phyloP scores from a whole-genome alignment of 2,113 vertebrate species.

The Hyla sarda region DNA sequence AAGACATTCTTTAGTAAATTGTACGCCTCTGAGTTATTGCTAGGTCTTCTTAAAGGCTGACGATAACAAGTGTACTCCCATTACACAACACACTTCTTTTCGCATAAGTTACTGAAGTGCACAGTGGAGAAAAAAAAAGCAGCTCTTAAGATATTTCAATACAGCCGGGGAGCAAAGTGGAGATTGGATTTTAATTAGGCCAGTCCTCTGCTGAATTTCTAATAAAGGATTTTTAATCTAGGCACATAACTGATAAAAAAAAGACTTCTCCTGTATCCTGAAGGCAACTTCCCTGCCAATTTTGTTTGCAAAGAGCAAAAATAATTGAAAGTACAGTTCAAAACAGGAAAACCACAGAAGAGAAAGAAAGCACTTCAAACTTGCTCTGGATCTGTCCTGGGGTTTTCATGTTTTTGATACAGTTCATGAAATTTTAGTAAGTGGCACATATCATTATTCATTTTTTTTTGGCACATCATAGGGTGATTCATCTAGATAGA shows the following conservation, averaged over 20 bases:
- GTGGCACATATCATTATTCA: slow-evolving; percentile 63
- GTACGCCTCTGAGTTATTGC: background rate
- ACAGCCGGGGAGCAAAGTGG: slow-evolving; percentile 62
- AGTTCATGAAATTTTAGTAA: slow-evolving; percentile 62
- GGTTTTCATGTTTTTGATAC: slow-evolving; percentile 58
- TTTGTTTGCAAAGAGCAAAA: slow-evolving; percentile 71
- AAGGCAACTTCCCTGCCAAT: slow-evolving; percentile 74
- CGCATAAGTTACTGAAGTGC: slow-evolving; percentile 34
- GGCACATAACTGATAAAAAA: slow-evolving; percentile 70
- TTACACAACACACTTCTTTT: slow-evolving; percentile 53
- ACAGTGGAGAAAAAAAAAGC: slow-evolving; percentile 55
- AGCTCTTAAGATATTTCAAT: slow-evolving; percentile 59
- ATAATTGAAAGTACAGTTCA: slow-evolving; percentile 70
- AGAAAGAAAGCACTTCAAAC: slow-evolving; percentile 62
- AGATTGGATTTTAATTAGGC: slow-evolving; percentile 72
- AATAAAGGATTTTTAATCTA: slow-evolving; percentile 75
- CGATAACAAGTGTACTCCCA: background rate
- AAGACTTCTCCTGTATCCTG: slow-evolving; percentile 70
- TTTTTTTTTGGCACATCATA: slow-evolving; percentile 43
- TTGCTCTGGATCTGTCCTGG: slow-evolving; percentile 61
- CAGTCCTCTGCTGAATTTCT: slow-evolving; percentile 73
- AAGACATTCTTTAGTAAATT: background rate
- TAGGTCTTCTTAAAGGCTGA: background rate
- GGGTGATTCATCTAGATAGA: slow-evolving; percentile 64
- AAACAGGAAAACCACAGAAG: slow-evolving; percentile 66